phyloP scores from a whole-genome alignment of 2,113 vertebrate species.

The Parus major region DNA sequence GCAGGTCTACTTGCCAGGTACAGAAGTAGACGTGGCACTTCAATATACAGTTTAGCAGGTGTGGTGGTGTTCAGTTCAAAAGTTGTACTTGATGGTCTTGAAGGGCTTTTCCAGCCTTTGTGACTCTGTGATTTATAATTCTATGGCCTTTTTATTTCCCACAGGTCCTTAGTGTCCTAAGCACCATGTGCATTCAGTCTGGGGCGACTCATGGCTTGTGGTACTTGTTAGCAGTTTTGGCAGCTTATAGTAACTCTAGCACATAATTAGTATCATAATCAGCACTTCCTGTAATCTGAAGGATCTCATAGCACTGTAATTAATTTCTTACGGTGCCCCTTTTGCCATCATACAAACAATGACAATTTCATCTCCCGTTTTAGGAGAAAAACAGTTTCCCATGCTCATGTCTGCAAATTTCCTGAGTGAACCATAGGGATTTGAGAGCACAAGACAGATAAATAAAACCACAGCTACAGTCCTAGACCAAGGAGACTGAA shows the following conservation, averaged over 20 bases:
- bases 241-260: neutral
- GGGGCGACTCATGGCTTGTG: neutral
- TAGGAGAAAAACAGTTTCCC: neutral
- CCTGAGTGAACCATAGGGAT: neutral
- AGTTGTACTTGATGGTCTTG: neutral
- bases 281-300: neutral
- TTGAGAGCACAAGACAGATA: neutral
- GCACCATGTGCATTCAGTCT: neutral
- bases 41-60: neutral
- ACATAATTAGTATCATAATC: neutral
- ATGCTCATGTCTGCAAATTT: accelerated
- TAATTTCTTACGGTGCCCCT: neutral
- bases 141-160: neutral
- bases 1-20: neutral
- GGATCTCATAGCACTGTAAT: accelerated
- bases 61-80: neutral
- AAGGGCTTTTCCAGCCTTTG: neutral
- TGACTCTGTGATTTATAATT: neutral
- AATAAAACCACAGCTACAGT: neutral
- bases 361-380: neutral
- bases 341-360: neutral
- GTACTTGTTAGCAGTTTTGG: neutral
- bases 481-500: neutral
- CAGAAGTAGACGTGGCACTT: neutral
- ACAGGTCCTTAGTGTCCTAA: neutral